Evolutionary conservation across 2,113 vertebrate species (phyloP).

Genomic region (Trematomus loennbergii): DNA sequence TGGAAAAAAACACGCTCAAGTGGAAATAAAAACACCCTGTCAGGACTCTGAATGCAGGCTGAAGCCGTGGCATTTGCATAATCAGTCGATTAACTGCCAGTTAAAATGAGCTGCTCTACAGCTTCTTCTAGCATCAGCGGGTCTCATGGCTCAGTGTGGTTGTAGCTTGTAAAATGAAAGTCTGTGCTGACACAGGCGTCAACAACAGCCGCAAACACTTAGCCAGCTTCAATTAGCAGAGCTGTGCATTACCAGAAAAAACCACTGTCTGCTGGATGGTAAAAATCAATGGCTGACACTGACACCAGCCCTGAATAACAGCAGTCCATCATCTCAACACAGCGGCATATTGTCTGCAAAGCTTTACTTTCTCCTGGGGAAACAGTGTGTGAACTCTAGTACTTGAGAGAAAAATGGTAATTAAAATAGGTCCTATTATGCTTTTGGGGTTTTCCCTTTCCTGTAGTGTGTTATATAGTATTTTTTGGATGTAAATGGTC

Average conservation of each 20-base stretch:
- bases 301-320: conserved; percentile 4
- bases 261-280: conserved; percentile 51
- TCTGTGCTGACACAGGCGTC: conserved; percentile 62
- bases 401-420: too few relatives aligned
- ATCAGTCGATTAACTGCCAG: conserved; percentile 21
- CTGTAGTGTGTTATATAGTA: too few relatives aligned
- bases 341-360: not conserved
- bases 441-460: too few relatives aligned
- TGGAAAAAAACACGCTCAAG: conserved; percentile 25
- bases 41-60: conserved; percentile 27
- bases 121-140: conserved; percentile 11
- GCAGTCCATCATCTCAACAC: conserved; percentile 2
- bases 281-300: conserved; percentile 53
- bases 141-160: conserved; percentile 22
- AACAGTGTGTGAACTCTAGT: not conserved
- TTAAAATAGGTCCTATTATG: too few relatives aligned
- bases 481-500: too few relatives aligned
- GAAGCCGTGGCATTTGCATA: conserved; percentile 25
- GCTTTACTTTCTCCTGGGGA: not conserved
- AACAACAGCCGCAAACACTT: conserved; percentile 55
- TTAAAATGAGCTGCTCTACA: conserved; percentile 21
- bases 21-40: conserved; percentile 36
- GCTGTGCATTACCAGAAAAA: conserved; percentile 47
- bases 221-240: conserved; percentile 59
- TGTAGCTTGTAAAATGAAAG: conserved; percentile 49